Conservation (phyloP, 2,888 invertebrate genomes). For the Hipparchia sbordonii region DNA sequence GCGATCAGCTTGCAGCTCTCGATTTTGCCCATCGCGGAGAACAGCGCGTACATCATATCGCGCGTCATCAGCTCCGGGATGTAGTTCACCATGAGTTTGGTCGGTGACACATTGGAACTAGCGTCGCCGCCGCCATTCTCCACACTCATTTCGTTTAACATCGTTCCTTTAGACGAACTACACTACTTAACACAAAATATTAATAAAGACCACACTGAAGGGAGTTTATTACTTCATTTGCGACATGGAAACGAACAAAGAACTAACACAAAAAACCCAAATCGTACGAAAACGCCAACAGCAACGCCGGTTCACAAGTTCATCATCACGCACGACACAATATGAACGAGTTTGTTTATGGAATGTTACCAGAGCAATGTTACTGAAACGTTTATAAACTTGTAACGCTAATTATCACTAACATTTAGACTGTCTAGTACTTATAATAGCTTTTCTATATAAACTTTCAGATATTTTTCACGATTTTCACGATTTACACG, state of each 20-base stretch:
- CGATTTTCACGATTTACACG: constrained; percentile 18
- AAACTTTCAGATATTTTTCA: constrained; percentile 2
- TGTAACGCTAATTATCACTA: neutral
- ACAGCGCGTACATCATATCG: constrained; percentile 81
- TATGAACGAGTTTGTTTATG: constrained; percentile 60
- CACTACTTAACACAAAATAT: constrained; percentile 76
- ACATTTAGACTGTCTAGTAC: neutral
- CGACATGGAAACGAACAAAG: constrained; percentile 73
- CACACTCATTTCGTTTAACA: constrained; percentile 74
- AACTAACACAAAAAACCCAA: constrained; percentile 73
- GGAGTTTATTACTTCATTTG: constrained; percentile 75
- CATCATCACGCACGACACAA: constrained; percentile 63
- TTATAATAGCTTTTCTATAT: neutral
- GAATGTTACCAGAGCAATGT: constrained; percentile 72
- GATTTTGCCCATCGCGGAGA: constrained; percentile 81
- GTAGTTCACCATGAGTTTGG: constrained; percentile 83
- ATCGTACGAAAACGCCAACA: constrained; percentile 74
- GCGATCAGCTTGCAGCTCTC: constrained; percentile 80
- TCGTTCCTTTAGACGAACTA: constrained; percentile 72
- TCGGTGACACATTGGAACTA: constrained; percentile 79
- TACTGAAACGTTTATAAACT: neutral
- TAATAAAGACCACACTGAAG: constrained; percentile 70
- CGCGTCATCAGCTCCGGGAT: constrained; percentile 81
- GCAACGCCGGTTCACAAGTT: constrained; percentile 81
- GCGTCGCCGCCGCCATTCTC: constrained; percentile 84